These are phyloP conservation scores for Drosophila sp. DNA, from an alignment of 1,140 invertebrate species.

Conservation along the genomic window DNA sequence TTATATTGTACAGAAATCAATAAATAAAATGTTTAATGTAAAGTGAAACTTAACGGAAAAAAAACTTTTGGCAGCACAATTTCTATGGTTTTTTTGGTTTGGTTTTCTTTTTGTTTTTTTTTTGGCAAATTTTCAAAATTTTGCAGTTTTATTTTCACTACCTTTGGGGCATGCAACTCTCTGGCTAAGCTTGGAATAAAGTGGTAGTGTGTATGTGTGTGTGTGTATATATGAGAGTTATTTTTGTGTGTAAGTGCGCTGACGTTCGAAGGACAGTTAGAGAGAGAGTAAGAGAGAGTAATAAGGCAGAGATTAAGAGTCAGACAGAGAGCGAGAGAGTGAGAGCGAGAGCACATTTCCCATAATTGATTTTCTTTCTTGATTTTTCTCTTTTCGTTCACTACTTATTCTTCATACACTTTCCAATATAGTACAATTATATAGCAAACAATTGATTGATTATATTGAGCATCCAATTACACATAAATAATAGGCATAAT, in stretches of 20 bases:
- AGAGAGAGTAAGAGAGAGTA: constrained; percentile 26
- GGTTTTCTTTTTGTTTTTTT: neutral
- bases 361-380: constrained; percentile 8
- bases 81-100: neutral
- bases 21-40: constrained; percentile 15
- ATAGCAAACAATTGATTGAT: constrained; percentile 76
- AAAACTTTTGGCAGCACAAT: neutral
- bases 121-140: constrained; percentile 26
- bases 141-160: constrained; percentile 22
- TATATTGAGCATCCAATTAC: constrained; percentile 79
- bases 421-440: constrained; percentile 79
- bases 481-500: constrained; percentile 76
- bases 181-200: constrained; percentile 20
- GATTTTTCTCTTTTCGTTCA: constrained; percentile 30
- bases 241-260: constrained; percentile 14
- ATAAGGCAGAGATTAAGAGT: constrained; percentile 15
- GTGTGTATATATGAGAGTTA: constrained; percentile 20
- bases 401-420: constrained; percentile 77
- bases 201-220: constrained; percentile 25
- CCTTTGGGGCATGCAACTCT: constrained; percentile 63
- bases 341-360: constrained; percentile 23
- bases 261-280: constrained; percentile 6
- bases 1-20: constrained; percentile 40
- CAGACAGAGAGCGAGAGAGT: constrained; percentile 20
- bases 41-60: neutral